Base-by-base conservation (phyloP, 2,888 invertebrate species). In the Xiphydria camelus region DNA sequence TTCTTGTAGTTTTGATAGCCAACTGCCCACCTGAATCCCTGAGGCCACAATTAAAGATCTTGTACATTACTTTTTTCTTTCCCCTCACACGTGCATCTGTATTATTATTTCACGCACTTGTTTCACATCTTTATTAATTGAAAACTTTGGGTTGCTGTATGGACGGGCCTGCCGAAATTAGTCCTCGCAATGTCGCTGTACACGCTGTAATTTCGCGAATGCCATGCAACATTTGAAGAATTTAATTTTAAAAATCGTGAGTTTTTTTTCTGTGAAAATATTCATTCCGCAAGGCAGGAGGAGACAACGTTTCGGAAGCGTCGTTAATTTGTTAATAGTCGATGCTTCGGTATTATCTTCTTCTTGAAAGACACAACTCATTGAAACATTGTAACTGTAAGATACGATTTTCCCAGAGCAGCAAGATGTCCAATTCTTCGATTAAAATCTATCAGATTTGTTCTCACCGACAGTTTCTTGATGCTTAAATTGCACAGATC, bases 1-100 rank as follows among this genome's bases (percentile, higher is more conserved):
- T 63, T 64, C 55, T 64, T 57, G 57, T 64, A 63, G 64, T 64
- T 64, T 60, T 64, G 57, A 50, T 64, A 64, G 59, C 55, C 49
- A 61, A 55, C 53, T 53, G 55, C 55, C 61, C 58, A 62, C 57
- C 58, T 56, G 53, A 62, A 57, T 62, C 59, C 57, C 56, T 62
- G 51, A 57, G 64, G 58, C 49, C 52, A 59, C 49, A 49, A 55
- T 55, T 55, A 56, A 55, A 58, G 43, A 60, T 56, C 49, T 56
- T 29, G 14, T 57, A 61, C 45, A 54, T 51, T 57, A 46, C 57
- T 51, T 57, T 57, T 22, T 45, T 58, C 59, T 22, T 45, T 58
- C 59, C 56, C 57, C 58, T 61, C 57, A 61, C 61, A 34, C 17
- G 59, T 58, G 61, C 63, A 62, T 62, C 36, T 55, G 52, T 42